Evolutionary conservation across 2,888 invertebrate species (phyloP), one percentile per base, ranked within the genome.

Genomic region (Papilio demoleus): DNA sequence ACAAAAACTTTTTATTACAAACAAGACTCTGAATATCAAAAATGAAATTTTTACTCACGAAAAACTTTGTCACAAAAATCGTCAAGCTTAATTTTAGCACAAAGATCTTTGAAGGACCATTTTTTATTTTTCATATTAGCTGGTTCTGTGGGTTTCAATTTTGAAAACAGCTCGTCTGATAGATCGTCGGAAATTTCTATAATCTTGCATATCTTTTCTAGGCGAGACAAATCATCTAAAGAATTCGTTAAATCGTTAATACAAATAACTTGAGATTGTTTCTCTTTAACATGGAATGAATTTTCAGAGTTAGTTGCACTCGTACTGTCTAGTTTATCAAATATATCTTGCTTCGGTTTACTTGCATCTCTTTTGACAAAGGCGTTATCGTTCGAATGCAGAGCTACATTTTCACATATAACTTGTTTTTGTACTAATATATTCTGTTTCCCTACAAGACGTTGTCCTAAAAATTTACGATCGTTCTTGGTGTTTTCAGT

Each of bases 121-220:
- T 80, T 79, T 70, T 80, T 82, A 9, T 78, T 76, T 60, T 66
- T 67, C 1, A 75, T 40, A 19, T 70, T 70, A 1, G 71, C 69
- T 1, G 38, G 53, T 0, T 77, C 73, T 1, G 56, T 36, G 14
- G 74, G 75, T 62, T 86, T 79, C 5, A 92, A 77, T 17, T 77
- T 72, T 3, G 88, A 85, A 71, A 92, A 88, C 53, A 92, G 75
- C 75, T 85, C 79, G 68, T 92, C 86, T 0, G 92, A 92, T 9
- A 92, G 65, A 67, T 92, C 92, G 65, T 92, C 92, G 1, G 92
- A 92, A 70, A 92, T 91, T 79, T 92, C 92, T n/a, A 92, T 90
- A 8, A 92, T 90, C 68, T 84, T 83, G 72, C 92, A 92, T 68
- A 92, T 88, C 76, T 90, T 90, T 68, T 92, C 90, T 42, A 92